These are phyloP conservation scores for Dysmachus trigonus DNA, from an alignment of 2,888 invertebrate genomes.

Conservation along the genomic window DNA sequence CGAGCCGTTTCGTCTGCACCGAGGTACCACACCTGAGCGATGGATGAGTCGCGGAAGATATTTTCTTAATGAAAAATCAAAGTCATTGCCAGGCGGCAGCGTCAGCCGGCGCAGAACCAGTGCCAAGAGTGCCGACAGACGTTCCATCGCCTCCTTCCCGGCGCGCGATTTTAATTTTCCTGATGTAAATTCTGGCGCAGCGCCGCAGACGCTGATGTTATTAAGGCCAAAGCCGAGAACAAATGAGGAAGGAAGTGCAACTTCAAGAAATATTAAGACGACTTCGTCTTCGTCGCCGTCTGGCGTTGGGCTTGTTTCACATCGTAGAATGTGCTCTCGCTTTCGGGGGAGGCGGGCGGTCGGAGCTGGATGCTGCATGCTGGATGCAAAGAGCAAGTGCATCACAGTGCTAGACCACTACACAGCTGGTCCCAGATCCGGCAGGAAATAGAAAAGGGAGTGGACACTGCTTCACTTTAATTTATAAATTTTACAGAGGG, in stretches of 20 bases:
- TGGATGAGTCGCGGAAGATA: neutral
- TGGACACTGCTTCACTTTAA: neutral
- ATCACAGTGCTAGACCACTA: neutral
- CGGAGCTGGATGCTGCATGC: neutral
- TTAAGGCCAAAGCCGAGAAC: slow-evolving; percentile 9
- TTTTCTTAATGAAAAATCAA: slow-evolving; percentile 20
- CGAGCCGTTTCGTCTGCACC: neutral
- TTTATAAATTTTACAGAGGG: neutral
- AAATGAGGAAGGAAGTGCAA: slow-evolving; percentile 25
- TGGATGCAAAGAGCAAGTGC: neutral
- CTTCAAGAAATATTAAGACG: slow-evolving; percentile 11
- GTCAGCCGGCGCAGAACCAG: neutral
- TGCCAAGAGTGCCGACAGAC: neutral
- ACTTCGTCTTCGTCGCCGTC: neutral
- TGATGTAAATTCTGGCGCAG: slow-evolving; percentile 4
- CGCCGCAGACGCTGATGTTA: neutral
- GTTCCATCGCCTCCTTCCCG: neutral
- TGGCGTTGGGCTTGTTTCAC: neutral
- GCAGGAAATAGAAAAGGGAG: neutral
- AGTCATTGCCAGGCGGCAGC: neutral
- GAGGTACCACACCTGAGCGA: neutral
- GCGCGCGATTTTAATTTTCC: slow-evolving; percentile 5
- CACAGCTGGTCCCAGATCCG: neutral
- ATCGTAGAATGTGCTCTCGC: neutral
- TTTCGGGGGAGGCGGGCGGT: neutral